Base-by-base conservation (phyloP, 2,797 vertebrate species). In the Cynopterus sphinx region DNA sequence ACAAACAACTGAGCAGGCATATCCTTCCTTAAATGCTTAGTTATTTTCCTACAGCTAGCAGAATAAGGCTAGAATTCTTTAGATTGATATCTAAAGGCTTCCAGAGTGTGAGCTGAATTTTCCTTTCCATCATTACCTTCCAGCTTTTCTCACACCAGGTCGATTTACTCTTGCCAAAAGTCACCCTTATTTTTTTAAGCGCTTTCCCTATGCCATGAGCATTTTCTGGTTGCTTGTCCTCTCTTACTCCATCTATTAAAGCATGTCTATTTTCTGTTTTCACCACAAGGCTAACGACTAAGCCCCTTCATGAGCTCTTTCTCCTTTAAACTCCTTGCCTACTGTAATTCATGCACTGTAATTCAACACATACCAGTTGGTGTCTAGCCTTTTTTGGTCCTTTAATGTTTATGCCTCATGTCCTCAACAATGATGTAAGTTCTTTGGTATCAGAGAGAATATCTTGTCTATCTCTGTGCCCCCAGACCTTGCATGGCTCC, bases 401-500 rank as follows among this genome's bases (percentile, higher is more conserved):
- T 87, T 93, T 97, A 53, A 73, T 63, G 46, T 85, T 86, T 71
- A 53, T 61, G 51, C 6, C 9, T 77, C 61, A 16, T 85, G 51
- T 81, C 57, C 22, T 70, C 16, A 77, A 87, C 39, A 70, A 33
- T n/a, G 61, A 61, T 87, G 41, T 75, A 61, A 74, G 22, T 55
- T 88, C 36, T 73, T 85, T 85, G 53, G 39, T 67, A 67, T 93
- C 79, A 90, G 84, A 19, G 33, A 93, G 22, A 87, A 9, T 57
- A 67, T 77, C 81, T 91, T 95, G 59, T 90, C 63, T 95, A 61
- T 93, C 71, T 91, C 55, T 33, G 31, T 95, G 67, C 41, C 57
- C 46, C 16, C 17, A 59, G 78, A 22, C 3, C 51, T 89, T 77
- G 28, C 39, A 22, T 49, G 33, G n/a, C 75, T 93, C 55, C 65